phyloP scores from a whole-genome alignment of 2,113 vertebrate genomes.

The Phocoena phocoena region DNA sequence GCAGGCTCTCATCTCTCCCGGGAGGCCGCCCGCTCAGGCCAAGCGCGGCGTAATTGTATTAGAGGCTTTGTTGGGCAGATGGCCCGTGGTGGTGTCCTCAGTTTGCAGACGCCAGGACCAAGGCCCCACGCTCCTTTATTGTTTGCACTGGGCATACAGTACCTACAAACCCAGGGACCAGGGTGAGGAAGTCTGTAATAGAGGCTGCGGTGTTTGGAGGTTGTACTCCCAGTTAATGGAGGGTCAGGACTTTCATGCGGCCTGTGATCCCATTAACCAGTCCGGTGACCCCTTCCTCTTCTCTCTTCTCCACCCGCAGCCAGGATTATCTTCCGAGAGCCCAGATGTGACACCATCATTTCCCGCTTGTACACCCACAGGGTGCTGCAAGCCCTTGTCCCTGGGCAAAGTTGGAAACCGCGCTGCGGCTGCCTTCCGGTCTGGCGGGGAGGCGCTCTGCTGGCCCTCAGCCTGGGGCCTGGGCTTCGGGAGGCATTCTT shows the following conservation, averaged over 20 bases:
- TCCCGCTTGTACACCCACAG: too few relatives aligned
- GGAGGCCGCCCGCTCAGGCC: neutral
- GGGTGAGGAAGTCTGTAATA: neutral
- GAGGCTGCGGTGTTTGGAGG: accelerated
- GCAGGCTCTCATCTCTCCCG: accelerated
- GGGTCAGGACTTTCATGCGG: neutral
- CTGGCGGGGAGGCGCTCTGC: neutral
- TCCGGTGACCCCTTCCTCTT: accelerated
- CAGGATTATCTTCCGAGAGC: neutral
- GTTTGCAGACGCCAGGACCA: neutral
- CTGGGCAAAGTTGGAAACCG: accelerated
- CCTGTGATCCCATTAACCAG: neutral
- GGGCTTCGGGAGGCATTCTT: neutral
- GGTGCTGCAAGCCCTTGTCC: neutral
- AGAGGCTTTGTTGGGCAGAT: neutral
- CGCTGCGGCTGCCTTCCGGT: neutral
- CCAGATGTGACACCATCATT: neutral
- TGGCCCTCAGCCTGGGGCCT: neutral
- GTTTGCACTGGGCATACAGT: neutral
- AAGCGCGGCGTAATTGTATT: neutral
- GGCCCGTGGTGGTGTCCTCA: too few relatives aligned
- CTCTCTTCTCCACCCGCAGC: too few relatives aligned
- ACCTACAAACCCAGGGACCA: neutral
- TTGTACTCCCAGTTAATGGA: neutral
- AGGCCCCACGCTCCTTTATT: neutral